phyloP scores from a whole-genome alignment of 2,888 invertebrate genomes.

The Cosmopolites sordidus region DNA sequence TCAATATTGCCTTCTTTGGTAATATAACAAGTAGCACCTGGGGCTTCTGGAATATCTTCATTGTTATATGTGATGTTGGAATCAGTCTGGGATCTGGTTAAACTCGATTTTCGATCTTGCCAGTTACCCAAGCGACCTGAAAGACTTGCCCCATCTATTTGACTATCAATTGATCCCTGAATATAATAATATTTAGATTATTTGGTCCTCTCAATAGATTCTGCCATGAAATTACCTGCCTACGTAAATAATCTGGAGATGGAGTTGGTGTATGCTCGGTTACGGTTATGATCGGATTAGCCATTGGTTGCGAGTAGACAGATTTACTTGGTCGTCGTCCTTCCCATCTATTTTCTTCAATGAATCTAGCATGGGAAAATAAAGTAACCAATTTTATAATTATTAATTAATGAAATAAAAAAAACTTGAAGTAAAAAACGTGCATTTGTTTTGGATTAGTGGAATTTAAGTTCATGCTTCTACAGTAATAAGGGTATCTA shows the following conservation, averaged over 20 bases:
- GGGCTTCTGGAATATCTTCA: slow-evolving; percentile 83
- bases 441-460: too few species aligned
- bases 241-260: slow-evolving; percentile 79
- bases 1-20: slow-evolving; percentile 94
- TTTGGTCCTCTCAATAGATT: neutral
- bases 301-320: slow-evolving; percentile 59
- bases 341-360: slow-evolving; percentile 67
- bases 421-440: too few species aligned
- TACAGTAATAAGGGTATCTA: too few species aligned
- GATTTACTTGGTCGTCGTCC: slow-evolving; percentile 54
- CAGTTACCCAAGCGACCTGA: slow-evolving; percentile 48
- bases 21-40: slow-evolving; percentile 86
- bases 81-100: slow-evolving; percentile 82
- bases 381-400: too few species aligned
- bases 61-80: slow-evolving; percentile 85
- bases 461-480: too few species aligned
- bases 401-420: too few species aligned
- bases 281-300: slow-evolving; percentile 94
- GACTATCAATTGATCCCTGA: slow-evolving; percentile 81
- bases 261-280: slow-evolving; percentile 94
- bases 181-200: slow-evolving; percentile 1
- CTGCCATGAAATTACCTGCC: slow-evolving; percentile 57
- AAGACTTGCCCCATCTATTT: slow-evolving; percentile 67
- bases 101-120: slow-evolving; percentile 60
- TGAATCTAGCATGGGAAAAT: slow-evolving; percentile 56